Evolutionary conservation across 2,113 vertebrate genomes (phyloP).

Genomic region (Synodontis membranacea): DNA sequence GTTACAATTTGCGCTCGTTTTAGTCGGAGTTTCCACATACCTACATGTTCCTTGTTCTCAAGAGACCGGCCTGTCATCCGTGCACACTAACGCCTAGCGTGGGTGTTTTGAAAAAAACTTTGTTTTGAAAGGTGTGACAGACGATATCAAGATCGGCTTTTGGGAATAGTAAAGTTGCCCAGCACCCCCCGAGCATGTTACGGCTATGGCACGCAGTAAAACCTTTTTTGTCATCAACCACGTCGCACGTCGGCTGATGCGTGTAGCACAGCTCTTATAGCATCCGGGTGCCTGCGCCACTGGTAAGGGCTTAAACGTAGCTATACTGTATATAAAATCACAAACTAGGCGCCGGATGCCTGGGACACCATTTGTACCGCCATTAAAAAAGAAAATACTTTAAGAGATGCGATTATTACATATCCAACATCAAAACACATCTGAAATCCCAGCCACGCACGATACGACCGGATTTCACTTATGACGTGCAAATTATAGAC

Average conservation of each 20-base stretch:
- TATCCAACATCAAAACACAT: not conserved
- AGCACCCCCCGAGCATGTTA: not conserved
- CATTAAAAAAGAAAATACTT: not conserved
- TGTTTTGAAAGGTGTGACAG: not conserved
- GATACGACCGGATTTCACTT: not conserved
- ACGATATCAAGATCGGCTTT: not conserved
- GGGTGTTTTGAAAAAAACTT: not conserved
- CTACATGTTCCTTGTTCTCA: not conserved
- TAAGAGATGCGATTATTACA: not conserved
- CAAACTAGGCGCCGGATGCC: too few relatives aligned
- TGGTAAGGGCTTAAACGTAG: not conserved
- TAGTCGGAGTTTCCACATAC: not conserved
- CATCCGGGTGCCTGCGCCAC: too few relatives aligned
- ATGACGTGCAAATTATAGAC: too few relatives aligned
- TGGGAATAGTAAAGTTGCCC: not conserved
- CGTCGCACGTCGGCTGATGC: not conserved
- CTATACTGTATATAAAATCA: not conserved
- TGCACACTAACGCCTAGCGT: not conserved
- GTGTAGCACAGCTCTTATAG: not conserved
- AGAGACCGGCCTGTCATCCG: not conserved
- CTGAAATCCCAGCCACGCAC: not conserved
- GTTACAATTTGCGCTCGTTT: not conserved
- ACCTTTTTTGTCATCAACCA: not conserved
- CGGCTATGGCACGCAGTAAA: not conserved
- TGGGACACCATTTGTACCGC: not conserved